phyloP scores from a whole-genome alignment of 2,888 invertebrate genomes.

The Sialis fuliginosa region DNA sequence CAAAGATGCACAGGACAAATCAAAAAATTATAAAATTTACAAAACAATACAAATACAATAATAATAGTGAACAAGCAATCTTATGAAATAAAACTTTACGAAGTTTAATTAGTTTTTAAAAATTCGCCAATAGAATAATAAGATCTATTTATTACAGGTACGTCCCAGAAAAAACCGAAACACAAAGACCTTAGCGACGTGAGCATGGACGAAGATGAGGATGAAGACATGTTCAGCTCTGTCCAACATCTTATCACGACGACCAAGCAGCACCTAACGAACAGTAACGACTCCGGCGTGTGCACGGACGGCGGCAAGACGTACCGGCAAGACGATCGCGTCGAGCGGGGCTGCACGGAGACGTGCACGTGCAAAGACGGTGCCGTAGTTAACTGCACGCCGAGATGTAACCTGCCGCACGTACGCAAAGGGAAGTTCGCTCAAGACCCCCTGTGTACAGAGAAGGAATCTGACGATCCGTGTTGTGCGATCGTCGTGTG shows the following conservation, averaged over 20 bases:
- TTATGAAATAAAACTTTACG: too few relatives aligned
- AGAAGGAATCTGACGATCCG: constrained; percentile 48
- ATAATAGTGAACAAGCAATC: too few relatives aligned
- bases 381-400: constrained; percentile 54
- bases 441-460: constrained; percentile 54
- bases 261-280: constrained; percentile 9
- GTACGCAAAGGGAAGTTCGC: constrained; percentile 47
- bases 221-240: constrained; percentile 19
- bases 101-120: too few relatives aligned
- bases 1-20: too few relatives aligned
- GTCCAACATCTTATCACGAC: constrained; percentile 1
- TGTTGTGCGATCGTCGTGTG: constrained; percentile 56
- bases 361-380: constrained; percentile 49
- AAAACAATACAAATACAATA: too few relatives aligned
- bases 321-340: constrained; percentile 39
- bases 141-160: constrained; percentile 15
- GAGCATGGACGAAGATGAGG: constrained; percentile 50
- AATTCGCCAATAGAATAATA: too few relatives aligned
- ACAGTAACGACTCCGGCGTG: constrained; percentile 3
- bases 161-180: constrained; percentile 18
- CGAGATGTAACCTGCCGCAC: constrained; percentile 50
- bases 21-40: too few relatives aligned
- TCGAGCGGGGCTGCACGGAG: constrained; percentile 55
- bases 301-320: constrained; percentile 19
- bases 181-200: constrained; percentile 58